Evolutionary conservation across 2,797 vertebrate genomes (phyloP), one percentile per base, ranked within the genome.

Genomic region (Phrynocephalus guinanensis): DNA sequence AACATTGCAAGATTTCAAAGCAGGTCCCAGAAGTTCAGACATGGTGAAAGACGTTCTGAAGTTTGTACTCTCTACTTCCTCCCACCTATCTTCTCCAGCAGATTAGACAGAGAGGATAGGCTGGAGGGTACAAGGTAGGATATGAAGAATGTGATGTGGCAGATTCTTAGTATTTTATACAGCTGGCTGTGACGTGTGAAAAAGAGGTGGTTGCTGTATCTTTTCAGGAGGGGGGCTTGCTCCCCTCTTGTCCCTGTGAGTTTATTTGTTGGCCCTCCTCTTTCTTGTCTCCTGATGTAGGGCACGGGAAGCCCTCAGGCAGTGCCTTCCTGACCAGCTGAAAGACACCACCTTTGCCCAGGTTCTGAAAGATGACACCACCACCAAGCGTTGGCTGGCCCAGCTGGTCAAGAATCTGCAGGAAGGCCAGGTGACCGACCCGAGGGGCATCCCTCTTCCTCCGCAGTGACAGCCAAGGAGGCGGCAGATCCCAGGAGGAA

Each of bases 351-450:
- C 99, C 87, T 99, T 99, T 0, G 98, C 98, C 94, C 98, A 99
- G 96, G 99, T 99, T 94, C 97, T 99, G 96, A 99, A 99, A 95
- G 99, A 99, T 26, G 99, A 99, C 96, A 99, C 98, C 93, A 99
- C 99, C 96, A 99, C 99, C 28, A 99, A 99, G 95, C 99, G 99
- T 95, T 99, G 99, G 99, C 98, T 99, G 91, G 98, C 98, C 89
- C 99, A 99, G 97, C 96, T 99, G 30, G 98, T 99, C 86, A 99
- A 99, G 95, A 99, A 99, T 96, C 98, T 99, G 92, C 99, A 99
- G 93, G 99, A 99, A 94, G 98, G 98, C 90, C 98, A 99, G 94
- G 99, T 99, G 91, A 99, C 98, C 13, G 99, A 99, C 84, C 98
- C 99, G 22, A 94, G 98, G 79, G 98, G 98, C 90, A 99, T 99